Base-by-base conservation (phyloP, 2,113 vertebrate genomes). In the Leiothrix lutea region DNA sequence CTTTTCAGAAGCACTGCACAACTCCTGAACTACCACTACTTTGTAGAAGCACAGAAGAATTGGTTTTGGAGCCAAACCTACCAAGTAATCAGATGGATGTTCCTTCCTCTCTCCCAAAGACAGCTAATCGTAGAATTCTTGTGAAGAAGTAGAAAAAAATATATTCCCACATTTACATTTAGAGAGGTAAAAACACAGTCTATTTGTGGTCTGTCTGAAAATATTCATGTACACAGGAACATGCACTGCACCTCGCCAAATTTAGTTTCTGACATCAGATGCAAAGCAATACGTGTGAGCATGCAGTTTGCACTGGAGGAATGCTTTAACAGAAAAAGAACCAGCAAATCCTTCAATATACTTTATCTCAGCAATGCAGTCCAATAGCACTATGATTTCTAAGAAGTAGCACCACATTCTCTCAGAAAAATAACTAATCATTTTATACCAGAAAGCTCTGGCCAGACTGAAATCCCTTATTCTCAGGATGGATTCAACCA, bases 181-280 rank as follows among this genome's bases (percentile, higher is more conserved):
- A 61, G 38, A 66, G 12, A 40, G 5, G 6, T 56, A 50, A 89
- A 80, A 80, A 4, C 17, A 69, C 12, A 64, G 14, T 28, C 20
- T 80, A 44, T 57, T 90, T 74, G 40, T n/a, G 53, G 36, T 36
- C 58, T 79, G 29, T 56, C 40, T 65, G 56, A 80, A 45, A 94
- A 86, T 35, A 61, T 35, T 17, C n/a, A 31, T 5, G 20, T 60
- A 86, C 54, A 80, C 58, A 62, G 56, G 84, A 89, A 56, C 31
- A 85, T 11, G 45, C 5, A 13, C 29, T 58, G 18, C 38, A 77
- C 66, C 50, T 58, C 47, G 29, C 22, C 67, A 83, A n/a, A 67
- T 81, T 71, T 69, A 36, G 51, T 78, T 92, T 84, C 67, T 67
- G 48, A 91, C 33, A 38, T 71, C 33, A 74, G 31, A 86, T 58